Conservation (phyloP, 2,888 invertebrate species). For the Coelopa pilipes region DNA sequence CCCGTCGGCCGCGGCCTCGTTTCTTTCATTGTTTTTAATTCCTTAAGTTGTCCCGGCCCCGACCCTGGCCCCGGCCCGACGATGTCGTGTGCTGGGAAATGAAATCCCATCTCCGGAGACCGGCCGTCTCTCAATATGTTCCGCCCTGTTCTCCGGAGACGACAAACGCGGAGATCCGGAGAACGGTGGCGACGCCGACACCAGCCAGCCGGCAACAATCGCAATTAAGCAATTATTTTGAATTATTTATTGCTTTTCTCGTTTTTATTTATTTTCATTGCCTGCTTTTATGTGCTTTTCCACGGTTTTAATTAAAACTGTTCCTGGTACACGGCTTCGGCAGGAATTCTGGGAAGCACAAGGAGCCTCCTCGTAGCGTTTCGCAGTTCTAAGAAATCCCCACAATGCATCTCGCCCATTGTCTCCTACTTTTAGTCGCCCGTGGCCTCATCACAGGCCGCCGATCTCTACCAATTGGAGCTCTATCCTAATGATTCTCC, state of each 20-base stretch:
- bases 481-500: no score
- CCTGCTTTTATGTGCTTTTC: conserved; percentile 38
- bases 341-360: not conserved
- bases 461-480: no score
- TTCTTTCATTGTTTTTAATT: conserved; percentile 39
- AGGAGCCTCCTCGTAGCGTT: no score
- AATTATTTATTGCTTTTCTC: conserved; percentile 59
- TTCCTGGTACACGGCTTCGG: not conserved
- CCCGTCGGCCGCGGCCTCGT: not conserved
- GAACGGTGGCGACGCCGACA: not conserved
- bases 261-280: conserved; percentile 59
- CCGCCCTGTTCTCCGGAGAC: conserved; percentile 1
- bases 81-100: conserved; percentile 42
- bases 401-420: no score
- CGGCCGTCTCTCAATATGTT: conserved; percentile 34
- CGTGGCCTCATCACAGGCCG: no score
- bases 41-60: conserved; percentile 31
- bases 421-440: no score
- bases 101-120: conserved; percentile 50
- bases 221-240: conserved; percentile 60
- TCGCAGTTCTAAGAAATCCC: no score
- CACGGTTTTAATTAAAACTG: conserved; percentile 14
- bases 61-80: not conserved
- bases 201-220: not conserved
- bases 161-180: not conserved